A percentile compares a stretch with the other conserved stretches of the same genome.
phyloP scores from a whole-genome alignment of 2,888 invertebrate species.

The Shargacucullia verbasci region DNA sequence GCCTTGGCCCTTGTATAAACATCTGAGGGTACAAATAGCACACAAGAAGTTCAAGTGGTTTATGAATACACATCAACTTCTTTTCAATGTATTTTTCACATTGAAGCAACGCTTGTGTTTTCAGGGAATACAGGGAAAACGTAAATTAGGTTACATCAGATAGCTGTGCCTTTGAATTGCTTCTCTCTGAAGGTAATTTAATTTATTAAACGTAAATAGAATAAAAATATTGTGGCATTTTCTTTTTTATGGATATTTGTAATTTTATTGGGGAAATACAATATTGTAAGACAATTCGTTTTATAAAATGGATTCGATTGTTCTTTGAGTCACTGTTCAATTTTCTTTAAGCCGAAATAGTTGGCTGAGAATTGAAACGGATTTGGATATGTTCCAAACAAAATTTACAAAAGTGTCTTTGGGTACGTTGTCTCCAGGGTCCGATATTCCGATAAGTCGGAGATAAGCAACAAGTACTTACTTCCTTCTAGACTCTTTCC shows the following conservation, averaged over 20 bases:
- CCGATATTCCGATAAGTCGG: conserved; percentile 31
- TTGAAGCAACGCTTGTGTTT: too few relatives aligned
- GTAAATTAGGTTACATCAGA: not conserved
- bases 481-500: conserved; percentile 20
- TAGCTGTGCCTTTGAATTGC: not conserved
- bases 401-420: conserved; percentile 41
- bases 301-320: not conserved
- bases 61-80: too few relatives aligned
- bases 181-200: not conserved
- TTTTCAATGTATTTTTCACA: too few relatives aligned
- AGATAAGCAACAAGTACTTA: conserved; percentile 49
- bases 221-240: not conserved
- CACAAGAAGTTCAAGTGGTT: too few relatives aligned
- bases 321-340: conserved; percentile 10
- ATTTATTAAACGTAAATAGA: not conserved
- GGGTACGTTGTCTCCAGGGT: conserved; percentile 1
- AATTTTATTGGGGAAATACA: too few relatives aligned
- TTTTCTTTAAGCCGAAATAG: conserved; percentile 13
- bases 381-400: conserved; percentile 46
- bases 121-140: conserved; percentile 11
- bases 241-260: not conserved
- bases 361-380: conserved; percentile 9
- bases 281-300: not conserved
- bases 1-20: too few relatives aligned
- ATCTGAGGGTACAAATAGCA: too few relatives aligned